Evolutionary conservation across 2,797 vertebrate species (phyloP), one percentile per base, ranked within the genome.

Genomic region (Spondyliosoma cantharus): DNA sequence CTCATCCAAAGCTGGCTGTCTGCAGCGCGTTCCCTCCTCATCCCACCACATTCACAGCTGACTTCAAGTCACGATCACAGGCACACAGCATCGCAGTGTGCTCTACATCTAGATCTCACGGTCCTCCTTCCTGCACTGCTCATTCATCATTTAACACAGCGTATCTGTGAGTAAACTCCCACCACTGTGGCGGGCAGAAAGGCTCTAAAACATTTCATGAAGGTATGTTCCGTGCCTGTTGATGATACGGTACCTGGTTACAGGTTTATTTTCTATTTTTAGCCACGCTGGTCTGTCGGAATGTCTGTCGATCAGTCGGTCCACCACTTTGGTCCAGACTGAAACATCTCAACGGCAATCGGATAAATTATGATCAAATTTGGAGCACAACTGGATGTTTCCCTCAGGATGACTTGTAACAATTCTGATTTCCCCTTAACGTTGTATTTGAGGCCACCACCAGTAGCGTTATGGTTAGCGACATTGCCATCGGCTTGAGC

Each of bases 101-200:
- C 74, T 86, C 63, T 8, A 74, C 66, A 50, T 61, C 32, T 69
- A 56, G 43, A 48, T 74, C 24, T 48, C 37, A 59, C 61, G 19
- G 66, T 56, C 57, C 52, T 76, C 57, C 37, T 70, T 71, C 63
- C 49, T 25, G 37, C 42, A 43, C 73, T 70, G 61, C 69, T 90
- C 87, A 89, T 91, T 78, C 59, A 89, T 90, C 82, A 86, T 91
- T 92, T 87, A 87, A 83, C 64, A 69, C 45, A 61, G 49, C 54
- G 27, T 50, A 59, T 79, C 59, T 74, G 43, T 49, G 42, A 65
- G 78, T 67, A 59, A 84, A 65, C n/a, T 66, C 20, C 16, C 48
- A 81, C 27, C 62, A 80, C 75, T 62, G 8, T 42, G 29, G 63
- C 12, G 16, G 8, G 43, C 29, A 68, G 67, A 46, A 22, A 80